Evolutionary conservation across 2,113 vertebrate genomes (phyloP).

Genomic region (Atractosteus spatula): DNA sequence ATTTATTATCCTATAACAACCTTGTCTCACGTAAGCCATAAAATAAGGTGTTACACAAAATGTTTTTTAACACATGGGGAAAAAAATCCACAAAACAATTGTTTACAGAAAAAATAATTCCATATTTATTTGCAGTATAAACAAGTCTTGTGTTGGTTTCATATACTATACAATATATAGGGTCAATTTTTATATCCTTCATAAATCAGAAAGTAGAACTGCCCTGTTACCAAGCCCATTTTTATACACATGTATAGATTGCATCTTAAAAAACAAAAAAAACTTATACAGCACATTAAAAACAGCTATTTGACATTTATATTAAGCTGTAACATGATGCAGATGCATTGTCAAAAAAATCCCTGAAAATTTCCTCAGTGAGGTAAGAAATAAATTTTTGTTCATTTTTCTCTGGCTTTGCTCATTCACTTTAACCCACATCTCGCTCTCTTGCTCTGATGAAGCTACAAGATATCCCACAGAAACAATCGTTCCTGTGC

Average conservation of each 20-base stretch:
- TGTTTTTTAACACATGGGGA: not conserved
- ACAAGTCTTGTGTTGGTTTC: constrained; percentile 90
- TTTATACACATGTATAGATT: constrained; percentile 75
- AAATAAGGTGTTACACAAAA: no score
- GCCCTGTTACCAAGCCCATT: constrained; percentile 77
- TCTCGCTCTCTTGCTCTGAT: constrained; percentile 40
- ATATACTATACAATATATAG: constrained; percentile 77
- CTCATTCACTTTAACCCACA: constrained; percentile 10
- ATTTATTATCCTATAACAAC: no score
- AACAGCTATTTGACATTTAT: constrained; percentile 79
- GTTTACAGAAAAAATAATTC: constrained; percentile 98
- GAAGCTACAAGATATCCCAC: constrained; percentile 66
- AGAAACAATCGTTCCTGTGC: constrained; percentile 60
- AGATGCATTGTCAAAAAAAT: constrained; percentile 86
- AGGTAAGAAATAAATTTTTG: constrained; percentile 81
- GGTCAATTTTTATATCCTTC: constrained; percentile 84
- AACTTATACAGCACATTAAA: constrained; percentile 78
- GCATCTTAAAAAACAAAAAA: constrained; percentile 68
- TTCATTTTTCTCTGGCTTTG: constrained; percentile 50
- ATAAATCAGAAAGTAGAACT: constrained; percentile 84
- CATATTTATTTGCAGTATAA: constrained; percentile 99
- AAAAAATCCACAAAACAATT: constrained; percentile 43
- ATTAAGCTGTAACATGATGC: constrained; percentile 83
- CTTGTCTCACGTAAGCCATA: no score
- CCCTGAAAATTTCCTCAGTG: constrained; percentile 94